Conservation (phyloP, 2,797 vertebrate species). For the Gallinago solitaria region DNA sequence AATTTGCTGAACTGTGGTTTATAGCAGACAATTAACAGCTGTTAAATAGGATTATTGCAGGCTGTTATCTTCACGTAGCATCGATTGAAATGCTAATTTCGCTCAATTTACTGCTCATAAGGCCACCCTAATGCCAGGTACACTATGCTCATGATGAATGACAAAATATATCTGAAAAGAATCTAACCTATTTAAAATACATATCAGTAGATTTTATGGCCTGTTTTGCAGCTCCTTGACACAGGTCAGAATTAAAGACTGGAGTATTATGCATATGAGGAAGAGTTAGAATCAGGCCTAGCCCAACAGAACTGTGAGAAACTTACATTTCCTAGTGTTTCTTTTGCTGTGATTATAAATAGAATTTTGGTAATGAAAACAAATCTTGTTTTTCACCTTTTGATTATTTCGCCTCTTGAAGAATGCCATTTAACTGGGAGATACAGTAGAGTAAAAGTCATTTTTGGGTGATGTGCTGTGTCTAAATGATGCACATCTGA, state of each 20-base stretch:
- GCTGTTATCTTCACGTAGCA: slow-evolving; percentile 46
- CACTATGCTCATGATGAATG: background rate
- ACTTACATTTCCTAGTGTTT: background rate
- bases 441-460: background rate
- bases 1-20: slow-evolving; percentile 67
- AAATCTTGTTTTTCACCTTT: background rate
- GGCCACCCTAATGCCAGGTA: slow-evolving; percentile 46
- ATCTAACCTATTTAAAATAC: background rate
- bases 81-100: slow-evolving; percentile 66
- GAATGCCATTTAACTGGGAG: background rate
- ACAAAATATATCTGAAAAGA: slow-evolving; percentile 30
- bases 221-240: background rate
- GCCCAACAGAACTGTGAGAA: background rate
- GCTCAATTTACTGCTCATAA: slow-evolving; percentile 38
- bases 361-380: background rate
- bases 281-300: background rate
- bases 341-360: background rate
- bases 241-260: background rate
- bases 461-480: background rate
- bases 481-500: background rate
- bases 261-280: background rate
- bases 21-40: slow-evolving; percentile 69
- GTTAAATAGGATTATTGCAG: slow-evolving; percentile 69
- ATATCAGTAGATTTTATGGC: background rate
- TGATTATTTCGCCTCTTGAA: background rate